These are phyloP conservation scores for Parapristionchus giblindavisi DNA, from an alignment of 2,888 invertebrate species.

Conservation along the genomic window DNA sequence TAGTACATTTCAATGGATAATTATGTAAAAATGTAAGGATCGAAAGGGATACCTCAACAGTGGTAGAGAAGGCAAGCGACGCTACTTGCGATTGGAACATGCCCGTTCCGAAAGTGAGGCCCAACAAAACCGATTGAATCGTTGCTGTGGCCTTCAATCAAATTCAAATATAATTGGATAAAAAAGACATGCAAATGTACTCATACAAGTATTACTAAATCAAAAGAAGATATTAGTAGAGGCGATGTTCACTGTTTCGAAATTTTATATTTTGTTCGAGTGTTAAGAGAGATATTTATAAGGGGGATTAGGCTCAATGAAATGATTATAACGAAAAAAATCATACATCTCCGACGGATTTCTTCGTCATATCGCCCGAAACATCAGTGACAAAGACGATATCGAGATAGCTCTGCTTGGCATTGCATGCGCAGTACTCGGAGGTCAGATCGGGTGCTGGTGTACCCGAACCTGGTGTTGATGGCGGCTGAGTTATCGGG, in stretches of 20 bases:
- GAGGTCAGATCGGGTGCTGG: conserved; percentile 16
- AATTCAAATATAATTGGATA: not conserved
- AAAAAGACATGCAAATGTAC: not conserved
- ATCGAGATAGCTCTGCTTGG: not conserved
- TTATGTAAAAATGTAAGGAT: no score
- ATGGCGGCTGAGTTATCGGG: no score
- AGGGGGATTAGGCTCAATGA: not conserved
- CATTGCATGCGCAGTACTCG: conserved; percentile 5
- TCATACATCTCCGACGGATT: conserved; percentile 9
- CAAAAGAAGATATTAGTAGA: not conserved
- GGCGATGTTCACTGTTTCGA: not conserved
- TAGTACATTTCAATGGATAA: no score
- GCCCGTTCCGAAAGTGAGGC: not conserved
- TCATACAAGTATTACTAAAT: not conserved
- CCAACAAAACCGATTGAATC: not conserved
- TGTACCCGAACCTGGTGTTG: no score
- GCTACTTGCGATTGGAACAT: conserved; percentile 19
- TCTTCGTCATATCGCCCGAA: conserved; percentile 12
- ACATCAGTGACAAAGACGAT: conserved; percentile 9
- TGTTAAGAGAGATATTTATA: not conserved
- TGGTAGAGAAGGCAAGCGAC: not conserved
- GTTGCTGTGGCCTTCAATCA: not conserved
- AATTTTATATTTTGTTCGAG: not conserved
- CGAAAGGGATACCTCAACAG: not conserved
- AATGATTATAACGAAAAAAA: not conserved